These are phyloP conservation scores for Solenodon paradoxus DNA, from an alignment of 2,113 vertebrate genomes.

Conservation along the genomic window DNA sequence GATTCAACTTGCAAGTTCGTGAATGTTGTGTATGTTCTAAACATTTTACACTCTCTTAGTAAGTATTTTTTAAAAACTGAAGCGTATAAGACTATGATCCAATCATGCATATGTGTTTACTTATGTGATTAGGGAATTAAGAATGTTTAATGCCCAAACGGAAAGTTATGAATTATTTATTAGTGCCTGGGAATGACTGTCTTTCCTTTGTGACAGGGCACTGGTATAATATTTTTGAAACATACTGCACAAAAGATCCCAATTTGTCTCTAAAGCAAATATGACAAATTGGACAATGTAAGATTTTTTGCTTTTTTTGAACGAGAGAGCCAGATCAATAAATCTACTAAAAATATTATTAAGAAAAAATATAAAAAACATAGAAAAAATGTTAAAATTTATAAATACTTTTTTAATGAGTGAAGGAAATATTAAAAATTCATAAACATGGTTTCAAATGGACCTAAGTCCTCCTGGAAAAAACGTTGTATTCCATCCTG, in stretches of 20 bases:
- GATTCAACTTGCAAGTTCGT: too few relatives aligned
- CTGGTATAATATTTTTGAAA: not conserved
- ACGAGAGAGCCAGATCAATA: not conserved
- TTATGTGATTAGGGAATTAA: not conserved
- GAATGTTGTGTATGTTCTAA: not conserved
- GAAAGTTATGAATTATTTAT: not conserved
- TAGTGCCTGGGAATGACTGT: not conserved
- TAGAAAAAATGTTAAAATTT: not conserved
- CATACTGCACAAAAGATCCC: not conserved
- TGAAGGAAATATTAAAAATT: not conserved
- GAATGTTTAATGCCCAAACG: not conserved
- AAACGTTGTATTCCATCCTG: not conserved
- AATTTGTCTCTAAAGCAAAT: not conserved
- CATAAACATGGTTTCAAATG: not conserved
- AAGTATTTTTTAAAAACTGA: too few relatives aligned
- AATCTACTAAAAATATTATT: too few relatives aligned
- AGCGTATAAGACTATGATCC: not conserved
- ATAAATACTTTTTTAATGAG: too few relatives aligned
- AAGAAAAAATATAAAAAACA: too few relatives aligned
- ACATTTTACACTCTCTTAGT: too few relatives aligned
- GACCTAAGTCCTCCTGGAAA: not conserved
- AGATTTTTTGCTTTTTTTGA: not conserved
- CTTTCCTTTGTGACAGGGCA: not conserved
- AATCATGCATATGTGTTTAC: not conserved
- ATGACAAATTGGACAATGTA: not conserved